Evolutionary conservation across 2,888 invertebrate genomes (phyloP), one percentile per base, ranked within the genome.

Genomic region (Pantelozetes paolii): DNA sequence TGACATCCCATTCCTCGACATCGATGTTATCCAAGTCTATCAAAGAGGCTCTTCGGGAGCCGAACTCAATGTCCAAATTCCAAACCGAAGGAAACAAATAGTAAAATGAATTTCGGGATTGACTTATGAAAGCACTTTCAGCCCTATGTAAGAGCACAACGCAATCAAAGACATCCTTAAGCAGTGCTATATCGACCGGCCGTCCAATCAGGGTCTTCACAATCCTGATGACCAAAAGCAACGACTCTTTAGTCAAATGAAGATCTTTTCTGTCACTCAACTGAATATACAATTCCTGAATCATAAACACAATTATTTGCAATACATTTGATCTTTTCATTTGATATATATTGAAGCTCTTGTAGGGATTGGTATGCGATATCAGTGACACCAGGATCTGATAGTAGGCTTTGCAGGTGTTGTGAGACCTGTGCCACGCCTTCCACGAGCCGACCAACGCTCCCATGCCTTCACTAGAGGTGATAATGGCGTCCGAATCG

Each of bases 61-160:
- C n/a, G 13, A 62, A 62, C n/a, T 71, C 71, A 18, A 32, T 48
- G 30, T 54, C 50, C 20, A 50, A 36, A 15, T 57, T 50, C 75
- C 72, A 75, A 23, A 62, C 69, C 13, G 72, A 59, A 1, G 74
- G 50, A 26, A 72, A 57, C n/a, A 77, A 69, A 70, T 76, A 78
- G 59, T 75, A 78, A 32, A 77, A 77, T 6, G 77, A 72, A 26
- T 76, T 71, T 26, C 74, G 73, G 15, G 77, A 75, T 62, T 78
- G 77, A 59, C 77, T 76, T 15, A 78, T 74, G 72, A 77, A 78
- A 57, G 77, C 73, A 6, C 62, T 59, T n/a, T 76, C 73, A 9
- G 77, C 76, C 50, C 74, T 73, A 40, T 78, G 78, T 9, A 78
- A 75, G 11, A 78, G 40, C 18, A 78, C 62, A 23, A 78, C 32